Evolutionary conservation across 2,797 vertebrate genomes (phyloP).

Genomic region (Danio tinwini): DNA sequence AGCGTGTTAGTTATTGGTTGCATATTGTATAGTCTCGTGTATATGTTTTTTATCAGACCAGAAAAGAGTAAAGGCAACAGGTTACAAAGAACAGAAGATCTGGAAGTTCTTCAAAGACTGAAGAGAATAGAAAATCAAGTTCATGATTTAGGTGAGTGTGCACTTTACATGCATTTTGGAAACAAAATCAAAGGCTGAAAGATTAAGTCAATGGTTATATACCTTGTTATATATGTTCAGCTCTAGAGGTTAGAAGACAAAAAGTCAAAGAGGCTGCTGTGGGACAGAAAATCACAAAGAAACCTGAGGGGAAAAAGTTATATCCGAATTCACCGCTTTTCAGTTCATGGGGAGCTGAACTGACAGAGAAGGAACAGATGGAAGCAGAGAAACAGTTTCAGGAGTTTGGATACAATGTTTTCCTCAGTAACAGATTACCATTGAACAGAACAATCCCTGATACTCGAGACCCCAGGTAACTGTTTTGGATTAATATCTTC

Average conservation of each 20-base stretch:
- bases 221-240: constrained; percentile 1
- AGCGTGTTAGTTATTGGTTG: not conserved
- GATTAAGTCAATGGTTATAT: not conserved
- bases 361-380: constrained; percentile 85
- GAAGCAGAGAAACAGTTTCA: constrained; percentile 83
- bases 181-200: not conserved
- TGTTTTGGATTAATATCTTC: not conserved
- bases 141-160: constrained; percentile 52
- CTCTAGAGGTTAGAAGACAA: not conserved
- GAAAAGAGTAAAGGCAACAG: not conserved
- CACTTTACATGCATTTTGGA: not conserved
- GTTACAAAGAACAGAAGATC: not conserved
- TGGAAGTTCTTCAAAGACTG: constrained; percentile 28
- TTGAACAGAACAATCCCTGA: constrained; percentile 87
- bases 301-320: constrained; percentile 70
- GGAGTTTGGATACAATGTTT: constrained; percentile 91
- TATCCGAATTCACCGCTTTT: constrained; percentile 88
- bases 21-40: constrained; percentile 5
- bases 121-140: constrained; percentile 50
- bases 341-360: constrained; percentile 84
- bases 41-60: not conserved
- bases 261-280: not conserved
- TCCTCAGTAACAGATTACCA: constrained; percentile 89
- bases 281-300: constrained; percentile 22
- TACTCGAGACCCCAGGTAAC: constrained; percentile 68